Evolutionary conservation across 2,888 invertebrate genomes (phyloP).

Genomic region (Cybosia mesomella): DNA sequence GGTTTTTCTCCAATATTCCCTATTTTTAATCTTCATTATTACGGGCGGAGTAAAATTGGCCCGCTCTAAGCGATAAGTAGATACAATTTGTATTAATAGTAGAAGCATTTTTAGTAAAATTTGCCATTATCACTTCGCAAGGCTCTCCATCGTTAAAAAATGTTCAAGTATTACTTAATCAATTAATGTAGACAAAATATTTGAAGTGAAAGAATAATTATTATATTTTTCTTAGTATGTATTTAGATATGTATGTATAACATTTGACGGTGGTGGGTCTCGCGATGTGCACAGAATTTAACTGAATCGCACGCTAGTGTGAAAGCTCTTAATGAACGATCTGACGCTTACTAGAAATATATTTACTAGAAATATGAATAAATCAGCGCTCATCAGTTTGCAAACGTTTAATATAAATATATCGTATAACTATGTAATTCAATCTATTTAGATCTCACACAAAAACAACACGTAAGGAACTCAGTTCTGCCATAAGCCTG

Average conservation of each 20-base stretch:
- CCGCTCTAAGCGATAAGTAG: conserved; percentile 73
- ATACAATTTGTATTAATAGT: conserved; percentile 72
- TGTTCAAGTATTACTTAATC: conserved; percentile 64
- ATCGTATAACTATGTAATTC: conserved; percentile 29
- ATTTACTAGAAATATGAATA: conserved; percentile 37
- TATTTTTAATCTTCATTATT: conserved; percentile 40
- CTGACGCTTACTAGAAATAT: conserved; percentile 30
- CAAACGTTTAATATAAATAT: conserved; percentile 16
- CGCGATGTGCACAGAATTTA: conserved; percentile 42
- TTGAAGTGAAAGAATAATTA: conserved; percentile 55
- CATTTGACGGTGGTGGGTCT: conserved; percentile 48
- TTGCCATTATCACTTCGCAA: conserved; percentile 62
- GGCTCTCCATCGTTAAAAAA: conserved; percentile 56
- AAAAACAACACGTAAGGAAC: not conserved
- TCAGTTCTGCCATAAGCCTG: conserved; percentile 22
- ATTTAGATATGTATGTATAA: conserved; percentile 65
- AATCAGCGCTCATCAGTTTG: conserved; percentile 22
- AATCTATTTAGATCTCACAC: conserved; percentile 3
- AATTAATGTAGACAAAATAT: conserved; percentile 68
- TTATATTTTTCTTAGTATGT: conserved; percentile 75
- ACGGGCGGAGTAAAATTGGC: conserved; percentile 41
- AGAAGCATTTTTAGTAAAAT: conserved; percentile 68
- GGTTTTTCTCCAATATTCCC: conserved; percentile 36
- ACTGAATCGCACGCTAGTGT: conserved; percentile 38
- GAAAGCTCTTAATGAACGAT: conserved; percentile 35